Evolutionary conservation across 2,797 vertebrate genomes (phyloP).

Genomic region (Staurois parvus): DNA sequence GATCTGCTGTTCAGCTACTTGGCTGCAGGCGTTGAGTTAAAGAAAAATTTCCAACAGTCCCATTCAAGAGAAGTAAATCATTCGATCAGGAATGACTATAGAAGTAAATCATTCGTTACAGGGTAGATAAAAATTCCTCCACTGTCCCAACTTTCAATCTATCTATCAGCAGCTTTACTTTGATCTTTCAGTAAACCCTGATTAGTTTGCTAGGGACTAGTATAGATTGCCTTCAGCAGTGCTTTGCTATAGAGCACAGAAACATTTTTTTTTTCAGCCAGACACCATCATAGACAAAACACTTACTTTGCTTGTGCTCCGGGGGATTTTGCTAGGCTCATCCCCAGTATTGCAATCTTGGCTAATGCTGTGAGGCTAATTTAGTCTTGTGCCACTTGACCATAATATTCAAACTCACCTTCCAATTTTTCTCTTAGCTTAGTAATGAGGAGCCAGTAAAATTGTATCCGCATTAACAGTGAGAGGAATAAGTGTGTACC

Average conservation of each 20-base stretch:
- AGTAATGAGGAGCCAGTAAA: constrained; percentile 32
- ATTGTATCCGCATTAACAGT: constrained; percentile 28
- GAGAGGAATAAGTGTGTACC: constrained; percentile 24
- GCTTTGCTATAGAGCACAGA: not conserved
- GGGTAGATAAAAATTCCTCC: no score
- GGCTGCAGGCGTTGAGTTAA: no score
- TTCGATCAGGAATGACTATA: no score
- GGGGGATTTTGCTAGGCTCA: not conserved
- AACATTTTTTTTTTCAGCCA: not conserved
- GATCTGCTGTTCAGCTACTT: no score
- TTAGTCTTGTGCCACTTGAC: not conserved
- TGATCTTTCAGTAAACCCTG: no score
- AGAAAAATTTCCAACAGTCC: no score
- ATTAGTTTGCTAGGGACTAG: not conserved
- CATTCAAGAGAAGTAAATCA: no score
- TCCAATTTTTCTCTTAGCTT: constrained; percentile 19
- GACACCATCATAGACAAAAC: not conserved
- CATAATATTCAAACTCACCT: constrained; percentile 21
- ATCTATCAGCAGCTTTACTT: no score
- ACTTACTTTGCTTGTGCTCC: not conserved
- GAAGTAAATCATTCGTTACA: no score
- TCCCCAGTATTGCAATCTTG: not conserved
- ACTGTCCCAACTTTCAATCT: no score
- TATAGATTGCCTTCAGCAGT: not conserved
- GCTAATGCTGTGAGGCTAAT: not conserved